These are phyloP conservation scores for Sphenopsis melanotis DNA, from an alignment of 2,797 vertebrate species.

Conservation along the genomic window DNA sequence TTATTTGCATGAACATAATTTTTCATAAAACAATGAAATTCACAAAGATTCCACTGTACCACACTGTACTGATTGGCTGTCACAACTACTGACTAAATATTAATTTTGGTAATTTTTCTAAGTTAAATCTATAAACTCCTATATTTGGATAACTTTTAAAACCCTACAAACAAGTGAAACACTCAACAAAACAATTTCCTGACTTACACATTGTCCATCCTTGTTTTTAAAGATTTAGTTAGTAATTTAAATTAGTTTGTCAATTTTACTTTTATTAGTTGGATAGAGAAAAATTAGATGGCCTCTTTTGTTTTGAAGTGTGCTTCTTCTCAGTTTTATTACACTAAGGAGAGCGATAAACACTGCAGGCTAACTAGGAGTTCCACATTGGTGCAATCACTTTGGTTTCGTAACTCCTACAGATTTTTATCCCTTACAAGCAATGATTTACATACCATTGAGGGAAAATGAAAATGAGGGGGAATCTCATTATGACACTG, in stretches of 20 bases:
- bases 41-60: neutral
- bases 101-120: constrained; percentile 1
- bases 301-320: neutral
- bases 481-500: constrained; percentile 30
- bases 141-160: neutral
- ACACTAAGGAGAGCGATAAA: neutral
- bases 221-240: neutral
- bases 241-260: neutral
- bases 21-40: constrained; percentile 1
- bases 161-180: neutral
- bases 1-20: neutral
- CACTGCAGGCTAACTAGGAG: neutral
- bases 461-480: constrained; percentile 40
- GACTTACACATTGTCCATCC: neutral
- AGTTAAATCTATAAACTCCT: neutral
- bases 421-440: constrained; percentile 30
- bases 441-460: constrained; percentile 36
- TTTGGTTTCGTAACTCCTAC: constrained; percentile 29
- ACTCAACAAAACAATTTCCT: neutral
- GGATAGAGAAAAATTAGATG: neutral
- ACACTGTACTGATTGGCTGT: neutral
- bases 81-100: neutral
- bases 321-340: neutral
- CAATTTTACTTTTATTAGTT: neutral
- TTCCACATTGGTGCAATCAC: neutral